Evolutionary conservation across 2,113 vertebrate genomes (phyloP).

Genomic region (Trachemys scripta): DNA sequence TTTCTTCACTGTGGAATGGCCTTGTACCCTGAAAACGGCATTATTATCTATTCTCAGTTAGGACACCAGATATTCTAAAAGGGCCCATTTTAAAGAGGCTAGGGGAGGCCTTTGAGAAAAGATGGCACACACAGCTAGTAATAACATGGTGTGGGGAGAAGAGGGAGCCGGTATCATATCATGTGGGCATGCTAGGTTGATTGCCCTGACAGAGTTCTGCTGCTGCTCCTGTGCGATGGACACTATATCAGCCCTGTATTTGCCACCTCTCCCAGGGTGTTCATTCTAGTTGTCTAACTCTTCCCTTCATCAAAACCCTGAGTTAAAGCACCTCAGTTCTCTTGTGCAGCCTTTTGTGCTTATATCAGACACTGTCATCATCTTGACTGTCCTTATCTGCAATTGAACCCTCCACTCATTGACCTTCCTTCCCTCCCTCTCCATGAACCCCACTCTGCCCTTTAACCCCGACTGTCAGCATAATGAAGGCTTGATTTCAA

Average conservation of each 20-base stretch:
- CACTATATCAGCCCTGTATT: fast-evolving
- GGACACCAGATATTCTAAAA: neutral
- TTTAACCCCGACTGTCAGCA: slow-evolving; percentile 80
- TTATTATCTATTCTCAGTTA: neutral
- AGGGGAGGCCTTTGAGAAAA: neutral
- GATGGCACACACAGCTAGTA: neutral
- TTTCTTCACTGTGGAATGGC: slow-evolving; percentile 6
- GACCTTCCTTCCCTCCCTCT: neutral
- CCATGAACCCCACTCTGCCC: slow-evolving; percentile 49
- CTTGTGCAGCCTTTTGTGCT: slow-evolving; percentile 57
- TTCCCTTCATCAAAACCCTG: neutral
- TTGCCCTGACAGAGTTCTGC: fast-evolving
- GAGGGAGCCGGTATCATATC: fast-evolving
- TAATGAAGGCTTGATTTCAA: slow-evolving; percentile 91
- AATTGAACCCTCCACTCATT: slow-evolving; percentile 50
- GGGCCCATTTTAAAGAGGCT: neutral
- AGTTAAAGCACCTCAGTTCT: neutral
- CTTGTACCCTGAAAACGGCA: neutral
- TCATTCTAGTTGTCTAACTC: neutral
- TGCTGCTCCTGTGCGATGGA: neutral
- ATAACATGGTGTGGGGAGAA: neutral
- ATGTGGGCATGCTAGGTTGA: neutral
- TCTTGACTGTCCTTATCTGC: slow-evolving; percentile 49
- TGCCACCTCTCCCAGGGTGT: neutral
- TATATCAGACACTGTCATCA: slow-evolving; percentile 66